These are phyloP conservation scores for Caenorhabditis afra DNA, from an alignment of 2,888 invertebrate genomes.

Conservation along the genomic window DNA sequence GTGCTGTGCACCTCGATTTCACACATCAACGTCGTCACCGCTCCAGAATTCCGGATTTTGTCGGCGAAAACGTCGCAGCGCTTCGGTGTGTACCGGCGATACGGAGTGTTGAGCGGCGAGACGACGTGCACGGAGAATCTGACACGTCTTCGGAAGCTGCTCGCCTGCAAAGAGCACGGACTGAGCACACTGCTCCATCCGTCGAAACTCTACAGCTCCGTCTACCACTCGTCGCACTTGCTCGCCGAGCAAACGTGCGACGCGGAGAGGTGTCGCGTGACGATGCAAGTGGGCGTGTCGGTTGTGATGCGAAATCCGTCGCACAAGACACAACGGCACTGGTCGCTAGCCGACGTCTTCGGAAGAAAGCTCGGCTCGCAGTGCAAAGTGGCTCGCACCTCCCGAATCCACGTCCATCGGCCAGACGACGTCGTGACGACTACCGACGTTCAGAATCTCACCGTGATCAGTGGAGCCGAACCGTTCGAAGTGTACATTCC, in stretches of 20 bases:
- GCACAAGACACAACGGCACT: constrained; percentile 31
- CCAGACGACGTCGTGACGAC: constrained; percentile 10
- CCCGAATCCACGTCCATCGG: constrained; percentile 27
- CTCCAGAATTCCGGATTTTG: constrained; percentile 37
- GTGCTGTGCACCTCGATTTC: constrained; percentile 96
- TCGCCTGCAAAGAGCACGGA: constrained; percentile 93
- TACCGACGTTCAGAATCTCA: constrained; percentile 35
- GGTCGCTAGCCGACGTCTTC: constrained; percentile 54
- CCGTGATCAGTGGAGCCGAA: constrained; percentile 11
- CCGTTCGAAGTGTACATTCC: constrained; percentile 43
- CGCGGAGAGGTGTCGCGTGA: constrained; percentile 14
- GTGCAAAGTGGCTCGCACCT: constrained; percentile 50
- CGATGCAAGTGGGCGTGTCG: constrained; percentile 46
- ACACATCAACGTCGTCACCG: constrained; percentile 83
- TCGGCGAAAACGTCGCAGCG: neutral
- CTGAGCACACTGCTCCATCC: constrained; percentile 92
- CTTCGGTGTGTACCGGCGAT: constrained; percentile 81
- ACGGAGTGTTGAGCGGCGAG: constrained; percentile 94
- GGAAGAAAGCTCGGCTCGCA: constrained; percentile 53
- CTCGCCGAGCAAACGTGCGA: constrained; percentile 23
- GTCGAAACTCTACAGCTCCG: constrained; percentile 83
- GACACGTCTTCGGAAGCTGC: constrained; percentile 96
- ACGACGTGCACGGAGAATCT: constrained; percentile 98
- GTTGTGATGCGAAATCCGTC: constrained; percentile 43
- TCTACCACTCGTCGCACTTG: constrained; percentile 64